A percentile compares a stretch with the other conserved stretches of the same genome.
Evolutionary conservation across 2,797 vertebrate species (phyloP).

Genomic region (Crossoptilon crossoptilon): DNA sequence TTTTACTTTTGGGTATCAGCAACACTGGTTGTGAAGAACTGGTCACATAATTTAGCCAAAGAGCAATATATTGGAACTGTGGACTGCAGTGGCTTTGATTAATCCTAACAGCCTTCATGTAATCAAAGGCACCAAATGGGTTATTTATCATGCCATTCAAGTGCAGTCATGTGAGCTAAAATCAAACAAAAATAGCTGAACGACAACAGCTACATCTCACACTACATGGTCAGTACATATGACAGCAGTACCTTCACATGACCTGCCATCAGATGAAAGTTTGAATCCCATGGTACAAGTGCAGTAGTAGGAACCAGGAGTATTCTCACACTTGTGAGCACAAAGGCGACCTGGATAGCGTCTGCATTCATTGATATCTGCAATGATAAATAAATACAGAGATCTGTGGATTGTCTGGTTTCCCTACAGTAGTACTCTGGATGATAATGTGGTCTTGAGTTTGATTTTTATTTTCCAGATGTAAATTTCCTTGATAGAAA

Average conservation of each 20-base stretch:
- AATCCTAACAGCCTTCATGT: background rate
- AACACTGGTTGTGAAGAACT: background rate
- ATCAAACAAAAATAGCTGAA: background rate
- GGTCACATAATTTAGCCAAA: background rate
- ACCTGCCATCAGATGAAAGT: slow-evolving; percentile 86
- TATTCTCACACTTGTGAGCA: slow-evolving; percentile 96
- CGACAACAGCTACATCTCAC: background rate
- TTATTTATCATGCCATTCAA: background rate
- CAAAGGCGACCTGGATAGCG: slow-evolving; percentile 94
- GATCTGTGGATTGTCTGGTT: background rate
- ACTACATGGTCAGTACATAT: background rate
- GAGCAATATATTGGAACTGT: background rate
- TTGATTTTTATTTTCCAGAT: background rate
- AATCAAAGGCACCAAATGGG: background rate
- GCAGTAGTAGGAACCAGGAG: slow-evolving; percentile 91
- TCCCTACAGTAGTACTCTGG: background rate
- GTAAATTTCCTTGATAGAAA: background rate
- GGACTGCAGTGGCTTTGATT: background rate
- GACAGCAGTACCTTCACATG: slow-evolving; percentile 88
- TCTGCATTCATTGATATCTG: slow-evolving; percentile 95
- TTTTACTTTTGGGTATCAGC: background rate
- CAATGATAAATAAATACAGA: background rate
- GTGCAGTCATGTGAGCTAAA: background rate
- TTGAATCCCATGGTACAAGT: slow-evolving; percentile 94
- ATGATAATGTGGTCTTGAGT: background rate